Evolutionary conservation across 2,888 invertebrate species (phyloP).

Genomic region (Timema podura): DNA sequence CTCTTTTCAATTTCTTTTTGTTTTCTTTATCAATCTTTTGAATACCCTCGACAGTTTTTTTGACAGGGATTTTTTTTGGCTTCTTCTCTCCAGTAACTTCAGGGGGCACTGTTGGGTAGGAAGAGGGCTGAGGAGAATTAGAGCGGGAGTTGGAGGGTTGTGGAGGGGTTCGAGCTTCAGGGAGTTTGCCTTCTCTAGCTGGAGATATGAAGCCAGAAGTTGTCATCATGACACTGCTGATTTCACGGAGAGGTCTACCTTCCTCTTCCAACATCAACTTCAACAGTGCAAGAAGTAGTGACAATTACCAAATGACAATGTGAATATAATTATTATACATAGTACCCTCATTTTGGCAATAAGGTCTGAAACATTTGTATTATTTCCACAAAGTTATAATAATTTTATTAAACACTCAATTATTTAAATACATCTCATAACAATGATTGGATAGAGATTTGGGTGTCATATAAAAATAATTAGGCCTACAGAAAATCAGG

Average conservation of each 20-base stretch:
- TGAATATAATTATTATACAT: too few species aligned
- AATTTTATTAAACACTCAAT: too few species aligned
- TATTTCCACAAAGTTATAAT: too few species aligned
- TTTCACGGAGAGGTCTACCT: constrained; percentile 74
- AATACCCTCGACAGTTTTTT: constrained; percentile 43
- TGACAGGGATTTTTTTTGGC: constrained; percentile 42
- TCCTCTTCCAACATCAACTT: constrained; percentile 59
- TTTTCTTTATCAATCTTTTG: constrained; percentile 42
- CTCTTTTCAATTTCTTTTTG: constrained; percentile 43
- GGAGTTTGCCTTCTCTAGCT: constrained; percentile 84
- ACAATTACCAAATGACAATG: too few species aligned
- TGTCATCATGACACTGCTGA: constrained; percentile 94
- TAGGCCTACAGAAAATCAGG: too few species aligned
- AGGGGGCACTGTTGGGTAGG: constrained; percentile 51
- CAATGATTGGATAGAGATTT: too few species aligned
- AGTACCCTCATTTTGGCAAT: too few species aligned
- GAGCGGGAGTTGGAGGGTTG: constrained; percentile 40
- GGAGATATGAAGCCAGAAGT: constrained; percentile 87
- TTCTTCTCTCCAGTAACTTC: constrained; percentile 49
- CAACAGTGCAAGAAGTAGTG: too few species aligned
- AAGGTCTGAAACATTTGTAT: too few species aligned
- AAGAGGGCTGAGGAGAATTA: constrained; percentile 48
- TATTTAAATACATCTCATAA: too few species aligned
- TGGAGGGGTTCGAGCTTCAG: constrained; percentile 74
- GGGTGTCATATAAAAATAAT: too few species aligned